Evolutionary conservation across 2,113 vertebrate genomes (phyloP).

Genomic region (Gasterosteus nipponicus): DNA sequence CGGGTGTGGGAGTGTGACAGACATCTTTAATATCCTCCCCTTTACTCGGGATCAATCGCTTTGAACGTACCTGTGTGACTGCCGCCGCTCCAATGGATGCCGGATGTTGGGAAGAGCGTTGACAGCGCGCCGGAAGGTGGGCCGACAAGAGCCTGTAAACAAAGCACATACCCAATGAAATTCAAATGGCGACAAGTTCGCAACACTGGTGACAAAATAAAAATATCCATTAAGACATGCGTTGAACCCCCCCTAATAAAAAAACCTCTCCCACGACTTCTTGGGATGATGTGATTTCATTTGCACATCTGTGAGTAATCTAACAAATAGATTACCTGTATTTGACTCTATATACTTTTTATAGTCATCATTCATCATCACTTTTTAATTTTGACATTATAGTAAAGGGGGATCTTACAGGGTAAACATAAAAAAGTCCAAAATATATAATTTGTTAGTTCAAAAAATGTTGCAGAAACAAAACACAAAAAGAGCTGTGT

Average conservation of each 20-base stretch:
- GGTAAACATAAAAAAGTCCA: neutral
- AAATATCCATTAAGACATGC: constrained; percentile 51
- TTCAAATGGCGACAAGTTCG: constrained; percentile 71
- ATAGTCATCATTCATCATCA: constrained; percentile 32
- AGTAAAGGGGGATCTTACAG: neutral
- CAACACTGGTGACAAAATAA: constrained; percentile 47
- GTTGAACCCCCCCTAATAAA: neutral
- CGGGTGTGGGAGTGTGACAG: constrained; percentile 84
- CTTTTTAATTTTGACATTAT: constrained; percentile 18
- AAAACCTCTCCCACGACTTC: constrained; percentile 30
- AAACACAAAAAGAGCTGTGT: constrained; percentile 30
- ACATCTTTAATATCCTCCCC: constrained; percentile 86
- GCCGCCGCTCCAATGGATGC: constrained; percentile 61
- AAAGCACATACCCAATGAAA: constrained; percentile 73
- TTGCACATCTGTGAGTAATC: constrained; percentile 41
- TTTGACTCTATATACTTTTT: constrained; percentile 24
- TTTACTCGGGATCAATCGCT: constrained; percentile 76
- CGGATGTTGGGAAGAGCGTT: constrained; percentile 76
- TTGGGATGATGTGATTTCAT: constrained; percentile 48
- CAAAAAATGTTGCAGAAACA: neutral
- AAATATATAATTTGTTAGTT: constrained; percentile 9
- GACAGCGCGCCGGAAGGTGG: constrained; percentile 78
- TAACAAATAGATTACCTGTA: constrained; percentile 47
- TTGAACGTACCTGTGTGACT: constrained; percentile 79
- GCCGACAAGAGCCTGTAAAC: constrained; percentile 80